Evolutionary conservation across 2,797 vertebrate species (phyloP).

Genomic region (Myripristis jacobus): DNA sequence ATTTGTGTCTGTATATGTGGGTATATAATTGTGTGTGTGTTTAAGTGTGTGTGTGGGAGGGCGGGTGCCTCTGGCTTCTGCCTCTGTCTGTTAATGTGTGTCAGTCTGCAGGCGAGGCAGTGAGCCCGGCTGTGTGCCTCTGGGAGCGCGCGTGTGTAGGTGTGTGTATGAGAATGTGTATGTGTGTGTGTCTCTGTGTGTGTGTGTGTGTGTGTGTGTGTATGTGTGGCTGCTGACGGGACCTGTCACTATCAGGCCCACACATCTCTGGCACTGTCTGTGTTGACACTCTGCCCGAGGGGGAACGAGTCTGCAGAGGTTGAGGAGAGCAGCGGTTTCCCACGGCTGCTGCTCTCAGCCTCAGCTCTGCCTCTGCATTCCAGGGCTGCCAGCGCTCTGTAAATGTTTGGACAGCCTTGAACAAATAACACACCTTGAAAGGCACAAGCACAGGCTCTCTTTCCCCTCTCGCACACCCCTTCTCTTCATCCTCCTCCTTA

Average conservation of each 20-base stretch:
- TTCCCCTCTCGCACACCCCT: slow-evolving; percentile 70
- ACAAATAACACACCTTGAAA: slow-evolving; percentile 99
- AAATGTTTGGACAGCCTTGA: slow-evolving; percentile 99
- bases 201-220: slow-evolving; percentile 35
- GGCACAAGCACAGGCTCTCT: slow-evolving; percentile 87
- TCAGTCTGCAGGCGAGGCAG: slow-evolving; percentile 77
- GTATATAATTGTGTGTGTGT: slow-evolving; percentile 25
- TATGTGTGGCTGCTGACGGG: slow-evolving; percentile 83
- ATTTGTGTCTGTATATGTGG: slow-evolving; percentile 9
- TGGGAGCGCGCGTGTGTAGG: slow-evolving; percentile 62
- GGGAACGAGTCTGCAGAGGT: slow-evolving; percentile 90
- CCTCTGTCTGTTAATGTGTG: slow-evolving; percentile 82
- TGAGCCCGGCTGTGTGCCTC: slow-evolving; percentile 81
- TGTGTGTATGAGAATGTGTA: slow-evolving; percentile 29
- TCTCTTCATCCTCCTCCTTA: slow-evolving; percentile 78
- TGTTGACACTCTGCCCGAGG: slow-evolving; percentile 92
- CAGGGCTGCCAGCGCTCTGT: slow-evolving; percentile 92
- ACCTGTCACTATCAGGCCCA: slow-evolving; percentile 92
- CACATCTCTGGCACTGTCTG: slow-evolving; percentile 93
- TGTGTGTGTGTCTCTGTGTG: slow-evolving; percentile 42
- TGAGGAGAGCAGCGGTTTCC: slow-evolving; percentile 96
- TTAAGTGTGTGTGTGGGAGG: slow-evolving; percentile 40
- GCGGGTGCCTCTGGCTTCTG: slow-evolving; percentile 74
- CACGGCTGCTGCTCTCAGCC: slow-evolving; percentile 89
- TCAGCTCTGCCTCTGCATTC: slow-evolving; percentile 91